phyloP scores from a whole-genome alignment of 1,140 invertebrate genomes.

The Steinernema feltiae region DNA sequence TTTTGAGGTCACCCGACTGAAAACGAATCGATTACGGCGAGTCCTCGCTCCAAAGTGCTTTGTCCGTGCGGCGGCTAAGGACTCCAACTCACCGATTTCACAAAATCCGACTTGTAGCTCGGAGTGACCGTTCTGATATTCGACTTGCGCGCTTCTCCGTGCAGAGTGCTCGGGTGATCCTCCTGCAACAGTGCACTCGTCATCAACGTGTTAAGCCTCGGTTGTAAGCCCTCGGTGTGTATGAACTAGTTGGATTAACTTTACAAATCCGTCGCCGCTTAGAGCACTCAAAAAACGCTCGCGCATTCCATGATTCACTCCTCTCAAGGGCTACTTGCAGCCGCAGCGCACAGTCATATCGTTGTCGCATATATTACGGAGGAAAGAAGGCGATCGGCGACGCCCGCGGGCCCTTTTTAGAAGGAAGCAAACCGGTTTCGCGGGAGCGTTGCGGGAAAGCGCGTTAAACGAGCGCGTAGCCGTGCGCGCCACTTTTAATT shows the following conservation, averaged over 20 bases:
- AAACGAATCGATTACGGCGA: neutral
- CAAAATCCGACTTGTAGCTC: conserved; percentile 31
- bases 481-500: neutral
- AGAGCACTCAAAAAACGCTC: too few species aligned
- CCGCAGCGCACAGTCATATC: neutral
- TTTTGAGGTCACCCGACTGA: conserved; percentile 31
- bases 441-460: conserved; percentile 6
- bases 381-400: neutral
- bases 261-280: neutral
- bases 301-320: too few species aligned
- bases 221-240: neutral
- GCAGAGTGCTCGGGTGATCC: conserved; percentile 28
- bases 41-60: conserved; percentile 3
- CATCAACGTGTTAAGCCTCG: neutral
- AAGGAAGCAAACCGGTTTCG: neutral
- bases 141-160: conserved; percentile 30
- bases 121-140: conserved; percentile 35
- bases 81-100: conserved; percentile 19
- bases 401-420: conserved; percentile 3
- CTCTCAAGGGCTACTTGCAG: neutral
- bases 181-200: conserved; percentile 24
- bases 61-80: neutral
- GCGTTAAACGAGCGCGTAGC: neutral
- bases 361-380: neutral
- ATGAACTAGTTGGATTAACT: neutral